Percentiles rank a stretch among this genome's conserved stretches.
These are phyloP conservation scores for Sterna hirundo DNA, from an alignment of 2,113 vertebrate genomes.

Conservation along the genomic window DNA sequence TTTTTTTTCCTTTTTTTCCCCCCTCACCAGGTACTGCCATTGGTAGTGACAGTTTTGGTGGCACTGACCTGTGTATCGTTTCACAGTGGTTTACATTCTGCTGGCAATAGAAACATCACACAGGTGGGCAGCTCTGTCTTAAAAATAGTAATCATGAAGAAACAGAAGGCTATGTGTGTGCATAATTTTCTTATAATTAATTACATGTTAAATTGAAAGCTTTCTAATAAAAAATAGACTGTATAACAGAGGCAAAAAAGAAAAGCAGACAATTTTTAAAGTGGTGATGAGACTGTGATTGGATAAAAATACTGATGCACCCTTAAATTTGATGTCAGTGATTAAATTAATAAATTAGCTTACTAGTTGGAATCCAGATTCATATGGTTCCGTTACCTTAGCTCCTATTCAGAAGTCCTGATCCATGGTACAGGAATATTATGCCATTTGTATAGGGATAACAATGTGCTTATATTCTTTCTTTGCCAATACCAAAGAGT, in stretches of 20 bases:
- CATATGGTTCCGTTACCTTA: not conserved
- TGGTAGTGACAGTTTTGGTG: not conserved
- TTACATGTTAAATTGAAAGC: not conserved
- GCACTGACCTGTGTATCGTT: not conserved
- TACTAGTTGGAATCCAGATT: not conserved
- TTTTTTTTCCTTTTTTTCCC: accelerated
- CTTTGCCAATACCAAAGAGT: not conserved
- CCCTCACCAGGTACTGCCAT: not conserved
- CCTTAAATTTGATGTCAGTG: not conserved
- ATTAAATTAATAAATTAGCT: not conserved
- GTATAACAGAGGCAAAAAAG: not conserved
- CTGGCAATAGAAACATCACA: not conserved
- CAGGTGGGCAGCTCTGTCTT: not conserved
- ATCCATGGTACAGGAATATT: not conserved
- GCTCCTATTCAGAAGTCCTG: not conserved
- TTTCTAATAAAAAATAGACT: not conserved
- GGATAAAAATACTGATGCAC: not conserved
- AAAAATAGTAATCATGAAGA: not conserved
- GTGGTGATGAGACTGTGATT: not conserved
- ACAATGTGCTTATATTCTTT: not conserved
- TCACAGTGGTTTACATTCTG: not conserved
- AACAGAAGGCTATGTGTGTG: not conserved
- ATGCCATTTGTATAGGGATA: not conserved
- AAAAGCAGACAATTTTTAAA: not conserved
- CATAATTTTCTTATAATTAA: not conserved